Evolutionary conservation across 2,797 vertebrate genomes (phyloP), one percentile per base, ranked within the genome.

Genomic region (Sebastes wilsoni): DNA sequence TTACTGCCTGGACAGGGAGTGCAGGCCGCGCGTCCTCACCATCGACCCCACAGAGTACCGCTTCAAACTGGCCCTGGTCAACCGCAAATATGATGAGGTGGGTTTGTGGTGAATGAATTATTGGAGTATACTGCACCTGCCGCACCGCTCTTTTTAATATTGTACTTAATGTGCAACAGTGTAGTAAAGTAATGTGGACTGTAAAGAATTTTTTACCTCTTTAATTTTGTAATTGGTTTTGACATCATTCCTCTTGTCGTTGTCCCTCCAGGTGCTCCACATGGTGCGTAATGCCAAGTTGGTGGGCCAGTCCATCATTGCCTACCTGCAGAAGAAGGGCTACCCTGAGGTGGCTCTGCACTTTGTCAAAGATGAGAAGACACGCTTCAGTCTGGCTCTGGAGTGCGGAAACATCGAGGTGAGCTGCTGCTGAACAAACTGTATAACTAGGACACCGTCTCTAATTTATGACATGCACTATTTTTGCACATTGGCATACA

Each of bases 401-500:
- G 98, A 99, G 89, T 99, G 98, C 23, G 98, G 98, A 13, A 99
- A 99, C 93, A 99, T 99, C 0, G 98, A 99, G 97, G 98, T 99
- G 75, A 76, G 76, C 38, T 38, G 6, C 52, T 52, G 32, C 14
- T 13, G 14, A 27, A 66, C 16, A 27, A 20, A 25, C 23, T 22
- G 22, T 34, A 9, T 11, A 18, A 36, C 25, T 1, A 2, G 27
- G n/a, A 30, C 4, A 7, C 61, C 0, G 6, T 66, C 42, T 74
- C 10, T 56, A 1, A 23, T 56, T 49, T 34, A 20, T 2, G 3
- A 60, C 3, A 2, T 61, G 13, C 8, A 32, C 20, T 18, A 32
- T 60, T 66, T 9, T 4, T 52, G 49, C 18, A 1, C 20, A n/a
- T 52, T 52, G 20, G 8, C 49, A 52, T 52, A 52, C 49, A 52